Conservation (phyloP, 2,797 vertebrate genomes). For the Paguma larvata region DNA sequence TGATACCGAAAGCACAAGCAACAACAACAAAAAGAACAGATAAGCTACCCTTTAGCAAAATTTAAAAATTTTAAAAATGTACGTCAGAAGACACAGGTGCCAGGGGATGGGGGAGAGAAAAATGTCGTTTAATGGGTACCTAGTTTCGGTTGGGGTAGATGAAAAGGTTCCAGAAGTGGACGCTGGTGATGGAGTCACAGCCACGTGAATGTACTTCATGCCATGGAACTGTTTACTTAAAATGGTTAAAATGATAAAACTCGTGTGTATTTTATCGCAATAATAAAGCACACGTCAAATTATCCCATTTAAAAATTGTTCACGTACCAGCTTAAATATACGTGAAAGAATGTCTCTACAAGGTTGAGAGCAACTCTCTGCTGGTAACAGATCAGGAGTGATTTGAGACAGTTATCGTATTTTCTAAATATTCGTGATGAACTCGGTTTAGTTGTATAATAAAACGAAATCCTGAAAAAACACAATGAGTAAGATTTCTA, state of each 20-base stretch:
- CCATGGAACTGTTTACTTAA: neutral
- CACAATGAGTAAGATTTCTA: neutral
- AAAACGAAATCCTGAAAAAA: neutral
- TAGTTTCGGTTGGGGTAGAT: neutral
- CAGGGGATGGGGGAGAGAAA: neutral
- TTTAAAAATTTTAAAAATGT: neutral
- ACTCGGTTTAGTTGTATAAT: neutral
- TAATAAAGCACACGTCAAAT: neutral
- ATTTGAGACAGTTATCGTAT: neutral
- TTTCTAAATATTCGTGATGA: neutral
- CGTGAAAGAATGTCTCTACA: neutral
- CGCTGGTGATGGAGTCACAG: neutral
- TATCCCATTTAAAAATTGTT: neutral
- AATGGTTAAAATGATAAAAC: neutral
- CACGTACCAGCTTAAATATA: neutral
- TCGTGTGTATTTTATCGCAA: neutral
- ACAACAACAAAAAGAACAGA: neutral
- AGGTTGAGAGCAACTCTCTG: neutral
- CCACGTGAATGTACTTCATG: neutral
- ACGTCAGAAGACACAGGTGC: neutral
- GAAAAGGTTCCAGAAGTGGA: neutral
- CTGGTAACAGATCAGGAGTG: neutral
- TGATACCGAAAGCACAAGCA: neutral
- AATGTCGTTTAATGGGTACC: neutral
- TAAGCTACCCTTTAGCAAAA: neutral